Percentiles rank a stretch among this genome's conserved stretches.
These are phyloP conservation scores for Mirounga angustirostris DNA, from an alignment of 2,113 vertebrate genomes.

Conservation along the genomic window DNA sequence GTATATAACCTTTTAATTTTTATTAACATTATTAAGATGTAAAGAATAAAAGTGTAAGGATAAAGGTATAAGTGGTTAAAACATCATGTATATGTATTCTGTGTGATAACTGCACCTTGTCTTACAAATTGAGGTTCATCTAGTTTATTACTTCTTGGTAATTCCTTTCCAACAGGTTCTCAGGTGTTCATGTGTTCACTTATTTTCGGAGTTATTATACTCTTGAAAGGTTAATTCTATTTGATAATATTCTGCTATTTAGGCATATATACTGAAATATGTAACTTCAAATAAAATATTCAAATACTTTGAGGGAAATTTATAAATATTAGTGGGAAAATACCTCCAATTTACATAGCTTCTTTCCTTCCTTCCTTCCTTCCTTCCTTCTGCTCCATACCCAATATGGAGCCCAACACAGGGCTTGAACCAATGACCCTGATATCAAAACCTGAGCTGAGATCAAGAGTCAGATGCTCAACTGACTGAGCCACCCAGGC, in stretches of 20 bases:
- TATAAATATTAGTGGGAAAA: not conserved
- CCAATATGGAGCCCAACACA: not conserved
- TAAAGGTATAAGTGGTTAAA: not conserved
- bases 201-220: not conserved
- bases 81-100: not conserved
- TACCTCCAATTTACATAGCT: not conserved
- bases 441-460: not conserved
- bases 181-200: not conserved
- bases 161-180: not conserved
- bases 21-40: not conserved
- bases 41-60: not conserved
- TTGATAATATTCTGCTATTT: not conserved
- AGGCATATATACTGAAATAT: not conserved
- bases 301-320: constrained; percentile 37
- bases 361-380: not conserved
- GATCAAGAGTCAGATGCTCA: not conserved
- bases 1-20: not conserved
- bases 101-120: not conserved
- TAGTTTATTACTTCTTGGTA: not conserved
- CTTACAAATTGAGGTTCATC: not conserved
- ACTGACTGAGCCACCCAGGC: not conserved
- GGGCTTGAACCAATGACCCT: not conserved
- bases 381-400: not conserved
- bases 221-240: not conserved
- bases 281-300: constrained; percentile 24